Evolutionary conservation across 2,113 vertebrate genomes (phyloP).

Genomic region (Rhinogobius similis): DNA sequence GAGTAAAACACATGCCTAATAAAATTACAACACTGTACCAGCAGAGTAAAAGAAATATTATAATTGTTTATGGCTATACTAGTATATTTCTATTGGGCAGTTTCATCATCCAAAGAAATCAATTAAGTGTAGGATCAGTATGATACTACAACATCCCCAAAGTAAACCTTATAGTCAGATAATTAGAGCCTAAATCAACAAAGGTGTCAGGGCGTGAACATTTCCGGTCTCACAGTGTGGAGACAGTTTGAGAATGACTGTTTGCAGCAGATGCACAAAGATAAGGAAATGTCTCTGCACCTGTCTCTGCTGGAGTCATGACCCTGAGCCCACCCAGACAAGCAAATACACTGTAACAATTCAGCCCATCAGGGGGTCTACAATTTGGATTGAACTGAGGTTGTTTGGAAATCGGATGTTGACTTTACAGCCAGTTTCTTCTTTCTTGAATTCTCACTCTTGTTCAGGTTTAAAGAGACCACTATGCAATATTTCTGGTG

Average conservation of each 20-base stretch:
- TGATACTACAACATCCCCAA: neutral
- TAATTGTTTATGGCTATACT: too few species aligned
- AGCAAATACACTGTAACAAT: conserved; percentile 20
- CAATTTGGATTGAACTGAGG: neutral
- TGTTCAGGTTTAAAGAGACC: neutral
- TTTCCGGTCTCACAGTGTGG: neutral
- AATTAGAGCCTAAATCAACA: neutral
- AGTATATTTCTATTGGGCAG: neutral
- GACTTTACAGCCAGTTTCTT: neutral
- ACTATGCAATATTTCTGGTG: neutral
- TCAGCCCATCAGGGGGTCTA: neutral
- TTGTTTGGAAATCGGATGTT: neutral
- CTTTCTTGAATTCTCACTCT: neutral
- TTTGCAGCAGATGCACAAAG: conserved; percentile 56
- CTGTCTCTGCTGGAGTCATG: conserved; percentile 50
- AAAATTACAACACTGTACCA: too few species aligned
- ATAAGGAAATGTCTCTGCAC: conserved; percentile 40
- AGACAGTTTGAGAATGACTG: conserved; percentile 15
- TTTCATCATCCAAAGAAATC: neutral
- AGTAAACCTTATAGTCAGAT: neutral
- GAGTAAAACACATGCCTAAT: too few species aligned
- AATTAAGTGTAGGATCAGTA: neutral
- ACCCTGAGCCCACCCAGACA: conserved; percentile 56
- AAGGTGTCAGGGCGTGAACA: neutral
- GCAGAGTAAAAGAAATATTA: too few species aligned